Evolutionary conservation across 1,140 invertebrate species (phyloP).

Genomic region (Araneus ventricosus): DNA sequence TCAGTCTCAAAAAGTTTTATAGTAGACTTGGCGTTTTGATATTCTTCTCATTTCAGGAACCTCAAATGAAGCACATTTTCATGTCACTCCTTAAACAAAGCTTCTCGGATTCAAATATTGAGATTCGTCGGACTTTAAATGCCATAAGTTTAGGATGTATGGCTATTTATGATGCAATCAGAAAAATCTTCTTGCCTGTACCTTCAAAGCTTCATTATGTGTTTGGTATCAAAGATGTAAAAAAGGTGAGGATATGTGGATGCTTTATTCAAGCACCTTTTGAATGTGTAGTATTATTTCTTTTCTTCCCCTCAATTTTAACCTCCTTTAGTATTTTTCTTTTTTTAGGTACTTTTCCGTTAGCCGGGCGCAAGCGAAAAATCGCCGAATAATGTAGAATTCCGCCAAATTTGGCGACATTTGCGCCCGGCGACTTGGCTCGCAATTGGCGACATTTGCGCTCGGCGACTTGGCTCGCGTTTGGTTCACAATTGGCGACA

Average conservation of each 20-base stretch:
- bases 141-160: conserved; percentile 86
- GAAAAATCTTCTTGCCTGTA: conserved; percentile 88
- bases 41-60: conserved; percentile 80
- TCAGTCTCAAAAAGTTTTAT: too few relatives aligned
- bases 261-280: neutral
- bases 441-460: too few relatives aligned
- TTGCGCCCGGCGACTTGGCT: too few relatives aligned
- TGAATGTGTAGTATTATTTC: neutral
- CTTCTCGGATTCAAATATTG: conserved; percentile 87
- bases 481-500: too few relatives aligned
- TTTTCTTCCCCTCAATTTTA: neutral
- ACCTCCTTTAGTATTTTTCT: too few relatives aligned
- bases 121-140: conserved; percentile 85
- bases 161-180: conserved; percentile 87
- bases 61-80: conserved; percentile 89
- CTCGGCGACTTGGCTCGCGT: too few relatives aligned
- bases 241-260: neutral
- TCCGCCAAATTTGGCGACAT: too few relatives aligned
- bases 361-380: too few relatives aligned
- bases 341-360: too few relatives aligned
- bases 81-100: conserved; percentile 91
- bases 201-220: conserved; percentile 93
- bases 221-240: conserved; percentile 88
- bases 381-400: too few relatives aligned
- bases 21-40: too few relatives aligned